Evolutionary conservation across 2,888 invertebrate genomes (phyloP), one percentile per base, ranked within the genome.

Genomic region (Mimachlamys varia): DNA sequence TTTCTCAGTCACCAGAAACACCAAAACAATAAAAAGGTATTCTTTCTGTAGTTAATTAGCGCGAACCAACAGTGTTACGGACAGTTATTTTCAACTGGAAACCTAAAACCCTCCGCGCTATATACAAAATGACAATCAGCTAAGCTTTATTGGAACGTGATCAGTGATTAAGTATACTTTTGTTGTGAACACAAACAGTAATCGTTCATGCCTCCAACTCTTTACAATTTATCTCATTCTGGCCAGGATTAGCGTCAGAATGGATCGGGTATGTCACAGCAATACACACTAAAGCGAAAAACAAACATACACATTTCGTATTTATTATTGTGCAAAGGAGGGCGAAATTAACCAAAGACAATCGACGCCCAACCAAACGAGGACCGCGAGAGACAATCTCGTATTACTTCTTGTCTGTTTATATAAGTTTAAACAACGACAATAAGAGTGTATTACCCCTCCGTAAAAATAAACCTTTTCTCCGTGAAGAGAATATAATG

Each of bases 21-120:
- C 27, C 76, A 76, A 76, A 76, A 76, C 76, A 76, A 76, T 76
- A 27, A 33, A 27, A 76, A 27, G 27, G 27, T 7, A 76, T 76
- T 27, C 62, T 76, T 76, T 76, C 62, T 76, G 76, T 76, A 76
- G 33, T 76, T 76, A 76, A 76, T 76, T 76, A 76, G 76, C 76
- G 12, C 27, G 27, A 27, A 76, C 76, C 33, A 76, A 76, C 76
- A 76, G 62, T n/a, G 22, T 76, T 13, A 76, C 33, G 0, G 76
- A 13, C 27, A 76, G 76, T 27, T 76, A 76, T 76, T 27, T 76
- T 12, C 15, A 27, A 27, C 12, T 12, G 27, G 33, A 76, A 76
- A 76, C 76, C 33, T 33, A 76, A 76, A 33, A 27, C 76, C 76
- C 2, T 7, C 62, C 13, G 76, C 17, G 33, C 22, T 76, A 4